Base-by-base conservation (phyloP, 2,888 invertebrate species). In the Notodonta dromedarius region DNA sequence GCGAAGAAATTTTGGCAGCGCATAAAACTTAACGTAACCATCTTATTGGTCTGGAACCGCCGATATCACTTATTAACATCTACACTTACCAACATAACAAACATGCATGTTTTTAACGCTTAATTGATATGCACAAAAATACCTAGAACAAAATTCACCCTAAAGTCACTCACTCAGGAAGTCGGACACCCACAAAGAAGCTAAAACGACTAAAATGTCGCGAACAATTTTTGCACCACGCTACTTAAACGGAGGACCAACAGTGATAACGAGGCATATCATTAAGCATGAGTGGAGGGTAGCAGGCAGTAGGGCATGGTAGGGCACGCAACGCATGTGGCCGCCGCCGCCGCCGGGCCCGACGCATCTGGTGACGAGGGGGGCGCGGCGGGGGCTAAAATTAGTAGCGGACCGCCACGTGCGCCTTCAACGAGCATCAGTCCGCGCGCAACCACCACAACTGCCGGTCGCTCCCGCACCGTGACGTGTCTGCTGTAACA, bases 371-470 rank as follows among this genome's bases (percentile, higher is more conserved):
- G 90, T 86, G 87, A 84, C 86, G 87, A 84, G 90, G 88, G 91
- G 85, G 85, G 93, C 92, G 90, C 93, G 94, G 87, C 90, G 94
- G 90, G 94, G 94, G 90, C 94, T 94, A 93, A 94, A 94, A 89
- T 94, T 95, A 94, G 94, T 94, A 86, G 82, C 88, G 91, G 91
- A 85, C 88, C 90, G 92, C 93, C 93, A 93, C 93, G 93, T 93
- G 93, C 92, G 91, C 83, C 77, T 68, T 83, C 74, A 77, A 66
- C 80, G 75, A 80, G 78, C 87, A 82, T 85, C 89, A 90, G 91
- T 91, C 85, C 90, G 90, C 90, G 91, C 88, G 80, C 87, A 85
- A 87, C 86, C 85, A 86, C 84, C 86, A 84, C 77, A 72, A 76
- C 82, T 81, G 80, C 74, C 87, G 84, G 83, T 80, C 87, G 88